These are phyloP conservation scores for Scomber colias DNA, from an alignment of 2,113 vertebrate genomes.

Conservation along the genomic window DNA sequence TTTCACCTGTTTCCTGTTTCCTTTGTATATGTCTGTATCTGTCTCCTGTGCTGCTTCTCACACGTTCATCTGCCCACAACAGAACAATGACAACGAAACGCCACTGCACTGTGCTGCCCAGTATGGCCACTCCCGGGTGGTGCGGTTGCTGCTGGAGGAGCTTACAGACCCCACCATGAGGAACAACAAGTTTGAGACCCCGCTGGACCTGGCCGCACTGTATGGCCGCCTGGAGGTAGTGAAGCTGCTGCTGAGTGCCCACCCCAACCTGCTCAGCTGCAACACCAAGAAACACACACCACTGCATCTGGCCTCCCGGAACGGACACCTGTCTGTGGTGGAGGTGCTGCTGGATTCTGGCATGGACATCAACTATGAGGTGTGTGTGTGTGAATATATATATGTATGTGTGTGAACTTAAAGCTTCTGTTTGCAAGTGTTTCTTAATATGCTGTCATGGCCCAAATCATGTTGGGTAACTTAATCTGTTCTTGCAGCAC, in stretches of 20 bases:
- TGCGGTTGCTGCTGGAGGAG: conserved; percentile 96
- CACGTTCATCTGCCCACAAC: conserved; percentile 21
- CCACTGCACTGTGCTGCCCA: conserved; percentile 97
- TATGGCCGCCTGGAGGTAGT: conserved; percentile 98
- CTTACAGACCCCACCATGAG: conserved; percentile 98
- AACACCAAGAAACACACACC: conserved; percentile 97
- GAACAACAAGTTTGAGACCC: conserved; percentile 98
- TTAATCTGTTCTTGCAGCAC: conserved; percentile 59
- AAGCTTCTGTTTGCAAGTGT: conserved; percentile 7
- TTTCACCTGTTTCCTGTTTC: neutral
- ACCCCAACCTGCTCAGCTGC: conserved; percentile 95
- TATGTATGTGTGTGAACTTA: conserved; percentile 12
- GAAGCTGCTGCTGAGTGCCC: conserved; percentile 94
- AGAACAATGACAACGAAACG: conserved; percentile 99
- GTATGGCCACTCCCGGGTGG: conserved; percentile 96
- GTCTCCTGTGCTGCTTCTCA: conserved; percentile 25
- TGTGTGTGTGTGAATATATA: conserved; percentile 60
- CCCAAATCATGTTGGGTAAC: conserved; percentile 36
- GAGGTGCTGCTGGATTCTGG: conserved; percentile 93
- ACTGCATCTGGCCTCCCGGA: conserved; percentile 94
- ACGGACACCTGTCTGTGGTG: conserved; percentile 94
- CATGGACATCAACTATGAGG: conserved; percentile 99
- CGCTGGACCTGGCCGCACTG: conserved; percentile 94
- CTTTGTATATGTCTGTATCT: neutral
- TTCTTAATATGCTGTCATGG: conserved; percentile 39